Evolutionary conservation across 2,888 invertebrate species (phyloP), one percentile per base, ranked within the genome.

Genomic region (Podotricha telesiphe): DNA sequence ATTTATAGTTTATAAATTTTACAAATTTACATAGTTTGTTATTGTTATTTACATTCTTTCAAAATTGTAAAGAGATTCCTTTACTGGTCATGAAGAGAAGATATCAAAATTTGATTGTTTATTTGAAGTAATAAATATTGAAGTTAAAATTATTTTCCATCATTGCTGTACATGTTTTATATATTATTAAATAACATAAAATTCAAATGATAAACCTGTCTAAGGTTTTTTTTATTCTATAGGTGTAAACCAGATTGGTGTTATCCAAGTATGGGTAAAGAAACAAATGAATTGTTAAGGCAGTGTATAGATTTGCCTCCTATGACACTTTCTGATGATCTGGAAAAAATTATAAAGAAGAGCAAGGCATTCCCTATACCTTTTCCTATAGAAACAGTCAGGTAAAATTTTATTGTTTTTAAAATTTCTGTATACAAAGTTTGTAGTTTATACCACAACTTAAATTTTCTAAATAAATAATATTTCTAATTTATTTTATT

Each of bases 181-280:
- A 20, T 50, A 28, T 50, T 5, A 50, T 50, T 1, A 50, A 11
- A 50, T 20, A 50, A 20, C 20, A 15, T 2, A 28, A 17, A 34
- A 53, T 34, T 10, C 8, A 53, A 53, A 47, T 34, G 2, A 55
- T 10, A 34, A 34, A 34, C n/a, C 10, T 55, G 47, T 71, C 76
- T 15, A 63, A 93, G 93, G n/a, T n/a, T n/a, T n/a, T n/a, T n/a
- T n/a, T n/a, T n/a, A n/a, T n/a, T n/a, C n/a, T n/a, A n/a, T n/a
- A n/a, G n/a, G 93, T 91, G 90, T 69, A 93, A 91, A 68, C 89
- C 91, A 61, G 91, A 92, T 73, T 93, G 93, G 93, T 88, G 89
- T 72, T 90, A 86, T 53, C 90, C 90, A 0, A 91, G 89, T 68
- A 89, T 89, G 82, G 87, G 88, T 40, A 91, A 91, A 63, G 91